Evolutionary conservation across 2,888 invertebrate species (phyloP).

Genomic region (Tenthredo mesomela): DNA sequence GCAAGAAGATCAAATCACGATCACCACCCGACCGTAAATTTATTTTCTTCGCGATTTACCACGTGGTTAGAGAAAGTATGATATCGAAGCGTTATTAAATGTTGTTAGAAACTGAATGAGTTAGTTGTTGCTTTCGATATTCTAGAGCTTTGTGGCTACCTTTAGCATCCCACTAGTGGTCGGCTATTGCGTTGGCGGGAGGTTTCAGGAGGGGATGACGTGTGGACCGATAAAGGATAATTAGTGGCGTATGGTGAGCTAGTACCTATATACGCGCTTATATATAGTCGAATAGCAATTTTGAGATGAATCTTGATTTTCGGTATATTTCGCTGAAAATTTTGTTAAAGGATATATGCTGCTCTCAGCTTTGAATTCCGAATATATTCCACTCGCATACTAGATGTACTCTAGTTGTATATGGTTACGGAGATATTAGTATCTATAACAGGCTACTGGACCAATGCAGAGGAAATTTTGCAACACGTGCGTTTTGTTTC

Average conservation of each 20-base stretch:
- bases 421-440: neutral
- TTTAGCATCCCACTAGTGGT: neutral
- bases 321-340: neutral
- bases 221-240: constrained; percentile 35
- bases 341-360: neutral
- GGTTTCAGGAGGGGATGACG: constrained; percentile 22
- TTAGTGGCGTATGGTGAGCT: constrained; percentile 27
- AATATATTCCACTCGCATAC: neutral
- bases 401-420: neutral
- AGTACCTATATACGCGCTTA: neutral
- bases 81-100: constrained; percentile 11
- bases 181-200: neutral
- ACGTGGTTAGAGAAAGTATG: neutral
- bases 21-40: neutral
- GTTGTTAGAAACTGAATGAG: constrained; percentile 34
- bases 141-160: neutral
- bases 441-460: neutral
- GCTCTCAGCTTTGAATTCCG: neutral
- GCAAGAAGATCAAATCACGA: neutral
- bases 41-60: neutral
- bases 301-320: neutral
- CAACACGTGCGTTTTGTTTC: neutral
- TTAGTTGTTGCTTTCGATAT: constrained; percentile 7
- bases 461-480: neutral
- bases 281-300: constrained; percentile 4